phyloP scores from a whole-genome alignment of 1,140 invertebrate genomes.

The Notospermus geniculatus region DNA sequence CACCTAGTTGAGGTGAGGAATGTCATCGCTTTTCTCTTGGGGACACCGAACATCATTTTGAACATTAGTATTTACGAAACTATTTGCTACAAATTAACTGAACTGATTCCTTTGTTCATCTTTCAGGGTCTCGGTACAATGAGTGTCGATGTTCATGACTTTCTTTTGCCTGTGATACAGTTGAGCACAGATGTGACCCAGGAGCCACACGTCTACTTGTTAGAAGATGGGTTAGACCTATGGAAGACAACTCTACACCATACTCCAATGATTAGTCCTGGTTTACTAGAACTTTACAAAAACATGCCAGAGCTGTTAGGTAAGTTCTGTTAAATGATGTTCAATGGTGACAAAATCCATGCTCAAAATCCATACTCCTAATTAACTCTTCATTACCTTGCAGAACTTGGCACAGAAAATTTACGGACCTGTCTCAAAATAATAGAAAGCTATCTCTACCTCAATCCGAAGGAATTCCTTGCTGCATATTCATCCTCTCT shows the following conservation, averaged over 20 bases:
- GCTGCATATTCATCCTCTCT: constrained; percentile 67
- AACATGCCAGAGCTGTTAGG: constrained; percentile 77
- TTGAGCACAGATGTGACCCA: constrained; percentile 74
- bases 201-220: constrained; percentile 79
- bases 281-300: constrained; percentile 70
- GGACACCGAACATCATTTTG: constrained; percentile 65
- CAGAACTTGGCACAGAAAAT: constrained; percentile 79
- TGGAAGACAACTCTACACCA: constrained; percentile 84
- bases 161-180: constrained; percentile 74
- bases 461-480: constrained; percentile 77
- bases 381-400: constrained; percentile 28
- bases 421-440: constrained; percentile 75
- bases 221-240: constrained; percentile 88
- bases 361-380: not conserved
- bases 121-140: constrained; percentile 64
- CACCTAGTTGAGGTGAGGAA: constrained; percentile 71
- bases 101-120: no score
- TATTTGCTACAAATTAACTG: no score
- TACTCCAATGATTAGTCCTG: constrained; percentile 57
- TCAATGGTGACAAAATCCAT: not conserved
- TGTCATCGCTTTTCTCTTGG: constrained; percentile 44
- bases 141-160: constrained; percentile 62
- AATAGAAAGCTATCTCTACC: constrained; percentile 78
- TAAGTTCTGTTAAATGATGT: constrained; percentile 46
- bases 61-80: no score